A percentile compares a stretch with the other conserved stretches of the same genome.
Conservation (phyloP, 2,797 vertebrate species). For the Macropodus opercularis region DNA sequence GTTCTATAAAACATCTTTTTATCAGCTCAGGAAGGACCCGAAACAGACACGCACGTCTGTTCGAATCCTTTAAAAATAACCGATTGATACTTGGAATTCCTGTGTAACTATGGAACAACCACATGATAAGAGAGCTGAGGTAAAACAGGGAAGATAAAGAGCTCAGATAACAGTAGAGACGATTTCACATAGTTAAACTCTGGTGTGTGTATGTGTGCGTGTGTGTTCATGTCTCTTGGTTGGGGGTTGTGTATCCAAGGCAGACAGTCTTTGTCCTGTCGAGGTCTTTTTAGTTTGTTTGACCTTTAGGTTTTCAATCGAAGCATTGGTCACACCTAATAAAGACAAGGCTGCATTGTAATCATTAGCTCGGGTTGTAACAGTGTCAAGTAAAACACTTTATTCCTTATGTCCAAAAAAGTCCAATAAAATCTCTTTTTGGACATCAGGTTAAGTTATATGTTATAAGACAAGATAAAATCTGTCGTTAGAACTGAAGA, state of each 20-base stretch:
- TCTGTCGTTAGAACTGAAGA: neutral
- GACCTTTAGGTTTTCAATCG: constrained; percentile 14
- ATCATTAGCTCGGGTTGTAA: constrained; percentile 13
- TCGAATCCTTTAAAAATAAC: constrained; percentile 30
- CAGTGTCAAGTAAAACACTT: neutral
- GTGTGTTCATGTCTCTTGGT: constrained; percentile 16
- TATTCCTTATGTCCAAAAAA: too few species aligned
- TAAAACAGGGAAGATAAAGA: constrained; percentile 43
- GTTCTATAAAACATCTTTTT: constrained; percentile 40
- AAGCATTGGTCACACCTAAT: constrained; percentile 14
- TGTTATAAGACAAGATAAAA: too few species aligned
- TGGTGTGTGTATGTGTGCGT: constrained; percentile 19
- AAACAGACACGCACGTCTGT: constrained; percentile 30
- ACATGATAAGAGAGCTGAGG: constrained; percentile 51
- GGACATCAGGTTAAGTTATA: too few species aligned
- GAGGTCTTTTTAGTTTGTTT: constrained; percentile 13
- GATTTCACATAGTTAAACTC: constrained; percentile 5
- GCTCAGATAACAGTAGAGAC: constrained; percentile 44
- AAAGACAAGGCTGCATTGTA: constrained; percentile 1
- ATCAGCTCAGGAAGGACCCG: constrained; percentile 35
- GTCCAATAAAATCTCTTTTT: too few species aligned
- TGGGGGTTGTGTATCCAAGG: constrained; percentile 11
- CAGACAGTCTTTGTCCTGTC: constrained; percentile 34
- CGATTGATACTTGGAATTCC: constrained; percentile 51
- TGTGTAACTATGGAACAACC: constrained; percentile 28